These are phyloP conservation scores for Marmota flaviventris DNA, from an alignment of 2,113 vertebrate genomes.

Conservation along the genomic window DNA sequence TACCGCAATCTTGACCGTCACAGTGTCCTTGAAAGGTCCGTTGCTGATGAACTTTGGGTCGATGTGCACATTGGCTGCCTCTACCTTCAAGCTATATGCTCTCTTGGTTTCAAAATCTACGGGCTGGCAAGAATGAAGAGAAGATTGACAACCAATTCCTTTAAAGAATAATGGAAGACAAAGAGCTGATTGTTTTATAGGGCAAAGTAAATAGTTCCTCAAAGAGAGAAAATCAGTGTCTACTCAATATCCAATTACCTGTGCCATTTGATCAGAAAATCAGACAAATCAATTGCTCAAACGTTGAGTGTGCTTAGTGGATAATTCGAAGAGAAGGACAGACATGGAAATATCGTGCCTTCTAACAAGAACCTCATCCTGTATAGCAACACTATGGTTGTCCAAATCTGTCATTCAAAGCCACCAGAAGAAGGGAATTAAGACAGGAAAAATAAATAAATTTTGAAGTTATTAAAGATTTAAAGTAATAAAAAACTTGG, in stretches of 20 bases:
- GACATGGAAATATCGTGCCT: background rate
- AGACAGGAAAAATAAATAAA: background rate
- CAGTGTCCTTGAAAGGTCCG: constrained; percentile 98
- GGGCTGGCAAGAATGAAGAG: constrained; percentile 86
- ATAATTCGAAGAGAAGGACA: background rate
- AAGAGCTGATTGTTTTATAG: background rate
- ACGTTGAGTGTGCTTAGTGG: background rate
- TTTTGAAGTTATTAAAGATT: no score
- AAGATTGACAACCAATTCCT: constrained; percentile 5
- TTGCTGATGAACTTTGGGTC: constrained; percentile 96
- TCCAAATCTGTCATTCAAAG: background rate
- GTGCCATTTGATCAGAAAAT: constrained; percentile 65
- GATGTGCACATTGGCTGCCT: constrained; percentile 95
- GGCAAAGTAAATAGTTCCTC: constrained; percentile 15
- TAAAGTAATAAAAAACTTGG: background rate
- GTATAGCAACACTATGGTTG: background rate
- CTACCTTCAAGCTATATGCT: constrained; percentile 95
- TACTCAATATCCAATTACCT: constrained; percentile 48
- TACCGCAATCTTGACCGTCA: constrained; percentile 95
- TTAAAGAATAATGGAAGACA: constrained; percentile 34
- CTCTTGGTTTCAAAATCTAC: constrained; percentile 97
- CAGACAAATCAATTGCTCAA: constrained; percentile 37
- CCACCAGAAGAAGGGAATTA: background rate
- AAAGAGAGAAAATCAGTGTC: constrained; percentile 44
- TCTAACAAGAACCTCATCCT: background rate